These are phyloP conservation scores for Chamaetylas fuelleborni DNA, from an alignment of 2,113 vertebrate genomes.

Conservation along the genomic window DNA sequence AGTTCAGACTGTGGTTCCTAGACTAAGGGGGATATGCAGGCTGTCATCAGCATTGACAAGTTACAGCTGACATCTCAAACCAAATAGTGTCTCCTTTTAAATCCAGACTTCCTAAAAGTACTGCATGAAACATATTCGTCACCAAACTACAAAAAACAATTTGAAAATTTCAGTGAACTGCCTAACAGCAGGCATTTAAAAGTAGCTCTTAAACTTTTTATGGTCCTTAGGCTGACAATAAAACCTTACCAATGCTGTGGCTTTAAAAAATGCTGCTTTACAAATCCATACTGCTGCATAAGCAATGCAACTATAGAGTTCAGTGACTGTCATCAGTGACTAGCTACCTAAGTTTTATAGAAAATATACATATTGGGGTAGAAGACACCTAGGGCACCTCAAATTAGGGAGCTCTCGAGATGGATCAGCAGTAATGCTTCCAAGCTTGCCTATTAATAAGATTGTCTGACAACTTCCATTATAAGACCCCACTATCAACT, in stretches of 20 bases:
- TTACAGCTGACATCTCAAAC: constrained; percentile 8
- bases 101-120: constrained; percentile 15
- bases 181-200: neutral
- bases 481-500: neutral
- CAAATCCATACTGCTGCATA: neutral
- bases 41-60: neutral
- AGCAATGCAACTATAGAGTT: neutral
- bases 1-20: neutral
- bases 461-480: neutral
- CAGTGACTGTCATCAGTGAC: neutral
- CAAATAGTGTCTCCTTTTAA: constrained; percentile 24
- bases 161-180: neutral
- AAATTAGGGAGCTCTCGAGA: neutral
- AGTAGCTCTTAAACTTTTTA: neutral
- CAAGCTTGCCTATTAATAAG: neutral
- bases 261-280: neutral
- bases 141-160: neutral
- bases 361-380: neutral
- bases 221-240: neutral
- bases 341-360: neutral
- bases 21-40: neutral
- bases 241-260: neutral
- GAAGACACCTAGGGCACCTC: neutral
- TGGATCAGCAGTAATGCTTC: neutral
- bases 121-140: neutral